Base-by-base conservation (phyloP, 2,888 invertebrate genomes). In the Eumerus sabulonum region DNA sequence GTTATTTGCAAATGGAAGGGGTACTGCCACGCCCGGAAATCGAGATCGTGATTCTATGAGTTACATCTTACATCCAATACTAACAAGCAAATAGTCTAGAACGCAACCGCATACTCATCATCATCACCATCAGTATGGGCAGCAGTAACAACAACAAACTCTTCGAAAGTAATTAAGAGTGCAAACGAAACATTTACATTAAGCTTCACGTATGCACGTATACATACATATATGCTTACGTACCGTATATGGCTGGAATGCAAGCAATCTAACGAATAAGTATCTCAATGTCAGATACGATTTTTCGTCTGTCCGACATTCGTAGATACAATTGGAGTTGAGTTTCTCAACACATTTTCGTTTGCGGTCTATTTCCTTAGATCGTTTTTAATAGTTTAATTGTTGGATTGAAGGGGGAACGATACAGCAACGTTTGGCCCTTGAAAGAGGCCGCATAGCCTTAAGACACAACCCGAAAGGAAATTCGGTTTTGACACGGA, bases 331-430 rank as follows among this genome's bases (percentile, higher is more conserved):
- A 27, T 27, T 27, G 40, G 42, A 35, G 47, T 44, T 13, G 53
- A 62, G 57, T 71, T 76, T 66, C n/a, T n/a, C 76, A 71, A 71
- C 54, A 76, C 71, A 50, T 9, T 53, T 56, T 70, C n/a, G 48
- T 53, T 59, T 56, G 73, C 79, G 79, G 79, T 79, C 73, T 68
- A 74, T 74, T 79, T 79, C 74, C 60, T 79, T 74, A 73, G 73
- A 73, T 74, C 79, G 56, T 48, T 56, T 27, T 74, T 74, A 79
- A 79, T 79, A 64, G 74, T 64, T 54, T 79, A 79, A 79, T 79
- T 79, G 47, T 27, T 47, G 14, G 18, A n/a, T 11, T 51, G 48
- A 38, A 27, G 35, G 44, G 12, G 38, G 38, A 19, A 27, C 27
- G 35, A 13, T 4, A 47, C 36, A 47, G 17, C 44, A 44, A n/a